Evolutionary conservation across 2,888 invertebrate genomes (phyloP).

Genomic region (Dryobotodes eremita): DNA sequence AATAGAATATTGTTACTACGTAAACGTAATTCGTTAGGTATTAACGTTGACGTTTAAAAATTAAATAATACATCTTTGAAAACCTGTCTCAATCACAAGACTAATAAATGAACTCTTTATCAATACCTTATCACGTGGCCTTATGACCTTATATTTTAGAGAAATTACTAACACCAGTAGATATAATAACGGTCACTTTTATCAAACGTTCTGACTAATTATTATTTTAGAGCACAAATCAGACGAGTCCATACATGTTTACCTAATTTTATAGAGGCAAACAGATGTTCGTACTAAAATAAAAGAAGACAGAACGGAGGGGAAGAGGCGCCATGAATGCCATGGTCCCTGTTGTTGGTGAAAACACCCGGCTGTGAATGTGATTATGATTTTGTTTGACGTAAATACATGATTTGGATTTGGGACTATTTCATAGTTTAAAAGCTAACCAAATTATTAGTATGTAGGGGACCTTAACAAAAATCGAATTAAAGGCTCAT

Average conservation of each 20-base stretch:
- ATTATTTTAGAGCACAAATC: slow-evolving; percentile 36
- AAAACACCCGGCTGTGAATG: slow-evolving; percentile 1
- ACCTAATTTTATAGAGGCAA: not conserved
- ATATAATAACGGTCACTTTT: slow-evolving; percentile 43
- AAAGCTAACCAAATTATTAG: not conserved
- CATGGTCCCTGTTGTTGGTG: slow-evolving; percentile 19
- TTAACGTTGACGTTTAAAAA: not conserved
- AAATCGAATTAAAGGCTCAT: not conserved
- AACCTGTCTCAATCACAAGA: slow-evolving; percentile 18
- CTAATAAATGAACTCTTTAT: not conserved
- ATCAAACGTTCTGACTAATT: slow-evolving; percentile 37
- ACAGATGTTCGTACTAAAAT: slow-evolving; percentile 53
- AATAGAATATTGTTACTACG: not conserved
- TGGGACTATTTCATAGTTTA: not conserved
- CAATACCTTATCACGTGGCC: slow-evolving; percentile 13
- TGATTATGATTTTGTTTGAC: not conserved
- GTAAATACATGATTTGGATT: not conserved
- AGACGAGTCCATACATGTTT: slow-evolving; percentile 45
- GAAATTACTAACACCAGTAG: slow-evolving; percentile 30
- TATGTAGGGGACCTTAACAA: too few species aligned
- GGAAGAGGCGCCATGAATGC: slow-evolving; percentile 16
- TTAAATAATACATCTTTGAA: not conserved
- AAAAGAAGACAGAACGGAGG: slow-evolving; percentile 44
- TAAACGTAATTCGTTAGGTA: too few species aligned
- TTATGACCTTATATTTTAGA: slow-evolving; percentile 39